Evolutionary conservation across 92 coral and sea anemone species (phyloP).

Genomic region (Siderastrea radians): DNA sequence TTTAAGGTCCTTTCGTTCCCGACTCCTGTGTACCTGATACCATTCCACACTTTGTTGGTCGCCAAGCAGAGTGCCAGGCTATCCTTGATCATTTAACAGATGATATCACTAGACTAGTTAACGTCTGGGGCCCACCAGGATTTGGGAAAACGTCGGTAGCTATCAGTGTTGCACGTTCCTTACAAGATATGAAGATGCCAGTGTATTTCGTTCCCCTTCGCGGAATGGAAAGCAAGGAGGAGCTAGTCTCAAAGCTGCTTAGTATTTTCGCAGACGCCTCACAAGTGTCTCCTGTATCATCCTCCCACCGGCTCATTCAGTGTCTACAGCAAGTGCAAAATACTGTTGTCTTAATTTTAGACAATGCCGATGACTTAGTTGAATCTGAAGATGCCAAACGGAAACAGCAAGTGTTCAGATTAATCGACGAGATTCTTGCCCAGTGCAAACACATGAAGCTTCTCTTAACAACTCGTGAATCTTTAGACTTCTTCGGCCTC

Average conservation of each 20-base stretch:
- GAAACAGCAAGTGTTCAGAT: too few relatives aligned
- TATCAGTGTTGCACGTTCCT: conserved; percentile 25
- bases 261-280: too few relatives aligned
- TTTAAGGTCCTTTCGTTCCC: not conserved
- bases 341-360: too few relatives aligned
- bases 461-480: too few relatives aligned
- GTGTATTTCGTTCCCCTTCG: conserved; percentile 23
- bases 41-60: conserved; percentile 31
- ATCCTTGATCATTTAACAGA: not conserved
- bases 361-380: too few relatives aligned
- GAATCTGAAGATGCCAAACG: too few relatives aligned
- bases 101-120: conserved; percentile 19
- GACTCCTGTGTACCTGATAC: not conserved
- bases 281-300: not conserved
- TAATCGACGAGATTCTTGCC: too few relatives aligned
- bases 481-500: not conserved
- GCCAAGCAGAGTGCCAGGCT: not conserved
- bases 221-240: too few relatives aligned
- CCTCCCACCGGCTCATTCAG: not conserved
- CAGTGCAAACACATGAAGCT: too few relatives aligned
- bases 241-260: too few relatives aligned
- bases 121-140: conserved; percentile 36
- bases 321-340: too few relatives aligned
- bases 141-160: conserved; percentile 61
- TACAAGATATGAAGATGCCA: conserved; percentile 2